These are phyloP conservation scores for Brotula barbata DNA, from an alignment of 2,797 vertebrate genomes.

Conservation along the genomic window DNA sequence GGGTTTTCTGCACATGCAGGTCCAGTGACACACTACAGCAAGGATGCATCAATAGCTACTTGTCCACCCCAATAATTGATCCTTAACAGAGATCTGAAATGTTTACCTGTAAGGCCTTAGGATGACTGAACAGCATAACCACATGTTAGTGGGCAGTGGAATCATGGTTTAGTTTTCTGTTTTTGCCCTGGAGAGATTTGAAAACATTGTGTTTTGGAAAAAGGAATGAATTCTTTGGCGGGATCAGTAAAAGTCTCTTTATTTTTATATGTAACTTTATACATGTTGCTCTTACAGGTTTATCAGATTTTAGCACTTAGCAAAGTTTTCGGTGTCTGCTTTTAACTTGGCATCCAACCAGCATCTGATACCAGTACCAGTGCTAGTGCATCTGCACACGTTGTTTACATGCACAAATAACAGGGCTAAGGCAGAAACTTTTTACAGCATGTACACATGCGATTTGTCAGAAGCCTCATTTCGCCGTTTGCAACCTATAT, in stretches of 20 bases:
- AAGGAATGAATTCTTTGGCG: background rate
- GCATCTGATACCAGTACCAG: background rate
- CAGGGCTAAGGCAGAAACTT: too few relatives aligned
- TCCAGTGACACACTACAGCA: constrained; percentile 35
- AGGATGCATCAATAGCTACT: constrained; percentile 28
- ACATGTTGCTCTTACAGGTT: background rate
- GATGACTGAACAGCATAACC: background rate
- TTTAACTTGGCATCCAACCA: background rate
- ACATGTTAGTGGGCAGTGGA: background rate
- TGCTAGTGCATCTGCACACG: background rate
- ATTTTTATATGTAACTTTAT: background rate
- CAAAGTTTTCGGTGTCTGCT: background rate
- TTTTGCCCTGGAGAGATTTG: background rate
- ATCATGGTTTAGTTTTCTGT: background rate
- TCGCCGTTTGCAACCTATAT: too few relatives aligned
- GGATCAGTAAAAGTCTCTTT: background rate
- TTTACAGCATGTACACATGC: too few relatives aligned
- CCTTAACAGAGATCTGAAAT: too few relatives aligned
- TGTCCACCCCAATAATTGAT: background rate
- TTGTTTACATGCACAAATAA: too few relatives aligned
- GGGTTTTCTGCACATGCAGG: constrained; percentile 64
- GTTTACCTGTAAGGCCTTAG: background rate
- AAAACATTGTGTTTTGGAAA: background rate
- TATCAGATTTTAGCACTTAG: background rate
- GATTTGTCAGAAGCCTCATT: too few relatives aligned